Conservation (phyloP, 1,140 invertebrate species). For the Atta texana region DNA sequence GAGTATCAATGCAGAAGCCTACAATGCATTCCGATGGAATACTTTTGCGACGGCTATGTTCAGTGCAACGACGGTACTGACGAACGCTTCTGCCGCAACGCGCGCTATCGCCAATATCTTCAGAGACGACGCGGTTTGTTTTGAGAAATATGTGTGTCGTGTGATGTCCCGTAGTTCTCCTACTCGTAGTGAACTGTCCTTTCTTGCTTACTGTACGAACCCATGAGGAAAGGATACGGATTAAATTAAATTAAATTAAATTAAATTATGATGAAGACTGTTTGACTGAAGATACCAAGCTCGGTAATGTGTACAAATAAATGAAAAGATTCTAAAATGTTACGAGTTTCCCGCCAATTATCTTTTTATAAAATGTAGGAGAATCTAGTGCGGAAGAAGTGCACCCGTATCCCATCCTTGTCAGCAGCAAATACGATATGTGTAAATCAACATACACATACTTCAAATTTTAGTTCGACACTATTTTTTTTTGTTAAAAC, state of each 20-base stretch:
- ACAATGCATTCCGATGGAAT: constrained; percentile 88
- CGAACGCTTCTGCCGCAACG: constrained; percentile 88
- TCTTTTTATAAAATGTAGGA: constrained; percentile 2
- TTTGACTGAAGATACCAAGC: no score
- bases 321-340: neutral
- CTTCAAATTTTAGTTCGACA: neutral
- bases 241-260: neutral
- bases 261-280: no score
- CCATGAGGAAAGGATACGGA: constrained; percentile 40
- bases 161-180: constrained; percentile 73
- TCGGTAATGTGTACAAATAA: neutral
- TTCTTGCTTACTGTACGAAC: constrained; percentile 30
- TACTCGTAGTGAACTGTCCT: constrained; percentile 55
- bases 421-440: constrained; percentile 20
- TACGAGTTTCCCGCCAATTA: neutral
- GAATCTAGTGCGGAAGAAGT: constrained; percentile 7
- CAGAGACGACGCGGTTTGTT: constrained; percentile 84
- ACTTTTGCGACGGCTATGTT: constrained; percentile 89
- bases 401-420: constrained; percentile 36
- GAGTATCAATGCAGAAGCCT: constrained; percentile 88
- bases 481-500: neutral
- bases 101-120: constrained; percentile 80
- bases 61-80: constrained; percentile 92
- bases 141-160: constrained; percentile 83
- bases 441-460: neutral